Evolutionary conservation across 2,888 invertebrate genomes (phyloP).

Genomic region (Diarsia brunnea): DNA sequence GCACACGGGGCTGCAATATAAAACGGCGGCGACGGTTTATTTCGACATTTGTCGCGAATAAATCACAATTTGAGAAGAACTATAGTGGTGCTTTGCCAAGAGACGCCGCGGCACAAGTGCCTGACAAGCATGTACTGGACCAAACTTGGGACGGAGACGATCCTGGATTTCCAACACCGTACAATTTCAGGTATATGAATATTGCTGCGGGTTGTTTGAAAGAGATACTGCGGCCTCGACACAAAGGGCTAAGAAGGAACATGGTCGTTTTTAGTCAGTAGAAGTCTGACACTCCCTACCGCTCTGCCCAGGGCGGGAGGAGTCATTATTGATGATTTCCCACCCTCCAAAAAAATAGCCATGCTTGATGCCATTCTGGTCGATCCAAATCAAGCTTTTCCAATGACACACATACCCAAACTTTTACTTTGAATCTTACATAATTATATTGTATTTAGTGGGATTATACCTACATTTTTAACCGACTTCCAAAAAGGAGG

Average conservation of each 20-base stretch:
- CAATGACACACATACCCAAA: background rate
- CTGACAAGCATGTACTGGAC: constrained; percentile 14
- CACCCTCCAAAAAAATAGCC: too few relatives aligned
- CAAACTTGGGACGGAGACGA: background rate
- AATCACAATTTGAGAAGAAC: constrained; percentile 88
- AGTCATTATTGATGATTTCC: too few relatives aligned
- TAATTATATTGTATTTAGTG: too few relatives aligned
- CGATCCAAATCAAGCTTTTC: background rate
- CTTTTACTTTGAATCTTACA: background rate
- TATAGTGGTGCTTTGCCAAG: constrained; percentile 82
- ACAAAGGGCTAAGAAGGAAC: too few relatives aligned
- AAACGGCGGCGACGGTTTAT: constrained; percentile 80
- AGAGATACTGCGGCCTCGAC: too few relatives aligned
- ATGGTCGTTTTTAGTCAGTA: too few relatives aligned
- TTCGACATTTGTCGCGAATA: constrained; percentile 87
- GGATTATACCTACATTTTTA: too few relatives aligned
- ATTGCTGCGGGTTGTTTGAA: too few relatives aligned
- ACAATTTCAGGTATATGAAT: background rate
- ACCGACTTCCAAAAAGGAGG: too few relatives aligned
- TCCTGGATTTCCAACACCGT: background rate
- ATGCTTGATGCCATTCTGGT: background rate
- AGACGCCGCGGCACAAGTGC: constrained; percentile 66
- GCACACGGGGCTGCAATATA: constrained; percentile 68
- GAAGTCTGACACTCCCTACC: too few relatives aligned
- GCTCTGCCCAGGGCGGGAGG: too few relatives aligned